A percentile compares a stretch with the other conserved stretches of the same genome.
phyloP scores from a whole-genome alignment of 2,797 vertebrate species.

The Luscinia luscinia region DNA sequence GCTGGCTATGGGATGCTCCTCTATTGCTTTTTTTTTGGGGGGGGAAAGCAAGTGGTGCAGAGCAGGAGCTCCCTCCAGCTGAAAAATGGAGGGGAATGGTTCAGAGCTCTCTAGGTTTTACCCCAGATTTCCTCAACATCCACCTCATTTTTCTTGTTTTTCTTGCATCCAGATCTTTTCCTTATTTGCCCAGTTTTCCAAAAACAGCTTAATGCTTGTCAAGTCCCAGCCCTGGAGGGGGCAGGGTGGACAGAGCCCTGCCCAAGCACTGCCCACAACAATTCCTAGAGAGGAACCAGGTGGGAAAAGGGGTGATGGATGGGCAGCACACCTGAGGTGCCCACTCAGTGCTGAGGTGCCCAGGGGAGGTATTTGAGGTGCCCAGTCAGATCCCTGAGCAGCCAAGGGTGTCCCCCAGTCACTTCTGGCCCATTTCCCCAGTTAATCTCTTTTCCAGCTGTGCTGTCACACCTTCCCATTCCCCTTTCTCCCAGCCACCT shows the following conservation, averaged over 20 bases:
- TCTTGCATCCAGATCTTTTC: not conserved
- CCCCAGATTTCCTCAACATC: not conserved
- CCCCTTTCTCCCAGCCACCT: not conserved
- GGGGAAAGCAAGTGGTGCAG: not conserved
- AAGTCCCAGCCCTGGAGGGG: not conserved
- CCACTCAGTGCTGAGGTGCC: not conserved
- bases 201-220: not conserved
- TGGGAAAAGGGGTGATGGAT: not conserved
- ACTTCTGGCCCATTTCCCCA: not conserved
- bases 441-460: slow-evolving; percentile 4
- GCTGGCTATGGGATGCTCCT: not conserved
- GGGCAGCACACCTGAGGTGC: rapidly evolving
- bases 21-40: not conserved
- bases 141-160: rapidly evolving
- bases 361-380: rapidly evolving
- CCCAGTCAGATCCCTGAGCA: not conserved
- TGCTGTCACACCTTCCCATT: slow-evolving; percentile 1
- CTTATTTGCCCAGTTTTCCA: not conserved
- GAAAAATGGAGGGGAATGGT: rapidly evolving
- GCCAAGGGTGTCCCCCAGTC: not conserved
- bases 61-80: not conserved
- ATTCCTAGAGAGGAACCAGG: not conserved
- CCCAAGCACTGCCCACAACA: rapidly evolving
- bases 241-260: not conserved
- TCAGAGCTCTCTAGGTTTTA: rapidly evolving